Base-by-base conservation (phyloP, 2,797 vertebrate genomes). In the Glossophaga mutica region DNA sequence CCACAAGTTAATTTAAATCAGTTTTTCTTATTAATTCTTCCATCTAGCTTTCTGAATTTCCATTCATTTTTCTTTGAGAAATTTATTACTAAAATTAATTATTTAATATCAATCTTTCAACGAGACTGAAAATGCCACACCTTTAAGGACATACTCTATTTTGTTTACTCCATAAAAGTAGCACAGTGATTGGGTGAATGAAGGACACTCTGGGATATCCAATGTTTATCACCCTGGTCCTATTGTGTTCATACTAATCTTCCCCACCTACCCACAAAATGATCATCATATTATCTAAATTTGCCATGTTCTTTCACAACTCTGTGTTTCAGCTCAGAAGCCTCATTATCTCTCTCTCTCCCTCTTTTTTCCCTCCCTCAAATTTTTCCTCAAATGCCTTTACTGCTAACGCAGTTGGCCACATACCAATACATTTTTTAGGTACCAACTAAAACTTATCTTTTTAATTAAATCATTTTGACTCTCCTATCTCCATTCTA, bases 391-490 rank as follows among this genome's bases (percentile, higher is more conserved):
- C 22, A 68, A 42, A 79, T 29, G 0, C 4, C 3, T 6, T 71
- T 76, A 46, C 37, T 86, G 3, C 3, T 84, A 37, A 32, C 10
- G 8, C 16, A 67, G 1, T 22, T 32, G 76, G 32, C 15, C 8
- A 74, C 85, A 88, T 18, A 82, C 8, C 5, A 52, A 42, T 42
- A 29, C 0, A 6, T 12, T 16, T 67, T 88, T 65, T 9, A 91
- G 15, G 24, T 76, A 46, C 26, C 37, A 81, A 92, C 87, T 82
- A 57, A 62, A 77, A 65, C 68, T 73, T 2, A 78, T 29, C 18
- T 82, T 39, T 65, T 84, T 59, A 70, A 79, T 83, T 29, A 73
- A 84, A 77, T 91, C 15, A 26, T 39, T 67, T 78, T 29, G n/a
- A 68, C 37, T 48, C 2, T 78, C 6, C 34, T 82, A n/a, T 52